phyloP scores from a whole-genome alignment of 2,113 vertebrate species.

The Castor canadensis region DNA sequence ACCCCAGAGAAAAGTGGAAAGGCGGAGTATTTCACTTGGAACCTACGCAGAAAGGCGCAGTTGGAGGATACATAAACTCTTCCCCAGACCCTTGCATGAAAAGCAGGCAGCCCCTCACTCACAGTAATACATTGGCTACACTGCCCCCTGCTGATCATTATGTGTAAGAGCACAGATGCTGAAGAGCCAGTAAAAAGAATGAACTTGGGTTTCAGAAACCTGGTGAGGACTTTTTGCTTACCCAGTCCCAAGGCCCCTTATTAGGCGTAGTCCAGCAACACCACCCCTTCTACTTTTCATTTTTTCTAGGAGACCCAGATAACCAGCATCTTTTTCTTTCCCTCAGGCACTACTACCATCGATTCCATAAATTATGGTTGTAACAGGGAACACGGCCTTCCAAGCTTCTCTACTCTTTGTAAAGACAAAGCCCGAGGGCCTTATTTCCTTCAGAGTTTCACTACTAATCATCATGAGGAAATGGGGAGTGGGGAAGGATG shows the following conservation, averaged over 20 bases:
- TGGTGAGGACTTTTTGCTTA: neutral
- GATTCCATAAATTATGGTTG: neutral
- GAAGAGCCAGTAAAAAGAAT: neutral
- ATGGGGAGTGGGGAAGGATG: neutral
- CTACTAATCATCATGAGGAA: neutral
- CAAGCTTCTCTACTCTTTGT: neutral
- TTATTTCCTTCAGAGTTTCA: neutral
- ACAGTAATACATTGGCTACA: slow-evolving; percentile 49
- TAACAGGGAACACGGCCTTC: neutral
- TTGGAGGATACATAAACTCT: neutral
- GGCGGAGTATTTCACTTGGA: neutral
- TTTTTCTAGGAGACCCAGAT: neutral
- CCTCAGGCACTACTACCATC: neutral
- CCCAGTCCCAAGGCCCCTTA: neutral
- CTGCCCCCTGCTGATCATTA: slow-evolving; percentile 66
- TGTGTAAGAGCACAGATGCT: neutral
- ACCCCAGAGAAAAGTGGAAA: neutral
- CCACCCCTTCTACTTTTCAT: neutral
- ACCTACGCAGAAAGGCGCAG: neutral
- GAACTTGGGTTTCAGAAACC: neutral
- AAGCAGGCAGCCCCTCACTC: slow-evolving; percentile 62
- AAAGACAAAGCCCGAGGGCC: neutral
- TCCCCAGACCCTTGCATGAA: neutral
- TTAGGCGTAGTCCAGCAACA: neutral
- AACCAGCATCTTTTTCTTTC: neutral